Evolutionary conservation across 2,888 invertebrate genomes (phyloP), one percentile per base, ranked within the genome.

Genomic region (Lochmaea crataegi): DNA sequence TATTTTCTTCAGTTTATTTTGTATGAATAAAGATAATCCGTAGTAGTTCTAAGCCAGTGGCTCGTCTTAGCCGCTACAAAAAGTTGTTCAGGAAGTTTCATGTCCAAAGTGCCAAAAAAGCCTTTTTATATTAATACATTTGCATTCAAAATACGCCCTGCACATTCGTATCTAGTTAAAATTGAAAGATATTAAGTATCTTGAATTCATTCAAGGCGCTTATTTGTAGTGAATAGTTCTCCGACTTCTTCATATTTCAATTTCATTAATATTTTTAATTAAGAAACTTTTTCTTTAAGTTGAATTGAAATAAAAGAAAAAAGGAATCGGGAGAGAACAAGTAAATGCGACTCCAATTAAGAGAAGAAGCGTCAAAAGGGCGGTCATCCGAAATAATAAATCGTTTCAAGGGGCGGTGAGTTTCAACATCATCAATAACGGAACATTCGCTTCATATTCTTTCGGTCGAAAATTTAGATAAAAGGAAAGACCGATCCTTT

Each of bases 351-450:
- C 72, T 75, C 74, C 75, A 77, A 77, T 77, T 77, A 77, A 74
- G 73, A 73, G 65, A 77, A 72, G 74, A 75, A 74, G 74, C 74
- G 73, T 67, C 75, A 78, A 78, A 63, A 77, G 77, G 79, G 78
- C 77, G 76, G 76, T 73, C 75, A 74, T 71, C 68, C 58, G 68
- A 75, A 73, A 77, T 77, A 78, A 78, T 79, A 78, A 79, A 79
- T 79, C 75, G 77, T 72, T 77, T 77, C 72, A 75, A 78, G 77
- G 78, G 76, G 78, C 78, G 75, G 71, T 78, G 77, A 53, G 48
- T 51, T 65, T 53, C 53, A 22, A 41, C 61, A 16, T 65, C 65
- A 65, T 65, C 70, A 71, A 77, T 75, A 61, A 68, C 38, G 53
- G 51, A n/a, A 65, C 51, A 26, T 65, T 64, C 53, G 75, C 70